These are phyloP conservation scores for Penaeus japonicus DNA, from an alignment of 1,140 invertebrate species.

Conservation along the genomic window DNA sequence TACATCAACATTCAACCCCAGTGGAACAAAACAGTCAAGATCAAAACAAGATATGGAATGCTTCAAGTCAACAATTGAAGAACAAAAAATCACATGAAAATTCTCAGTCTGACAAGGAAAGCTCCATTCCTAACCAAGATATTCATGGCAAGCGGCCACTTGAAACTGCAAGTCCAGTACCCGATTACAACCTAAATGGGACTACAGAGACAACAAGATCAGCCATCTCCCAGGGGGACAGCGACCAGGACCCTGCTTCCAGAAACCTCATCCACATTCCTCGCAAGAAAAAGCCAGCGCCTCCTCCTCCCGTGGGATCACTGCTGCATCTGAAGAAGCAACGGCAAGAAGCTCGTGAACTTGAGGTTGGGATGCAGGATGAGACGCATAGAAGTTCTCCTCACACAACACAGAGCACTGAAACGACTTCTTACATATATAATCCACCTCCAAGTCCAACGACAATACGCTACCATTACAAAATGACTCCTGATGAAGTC, in stretches of 20 bases:
- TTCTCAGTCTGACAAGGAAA: too few relatives aligned
- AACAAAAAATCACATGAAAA: too few relatives aligned
- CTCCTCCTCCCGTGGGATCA: constrained; percentile 14
- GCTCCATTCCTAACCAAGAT: too few relatives aligned
- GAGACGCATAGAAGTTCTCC: not conserved
- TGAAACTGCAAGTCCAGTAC: too few relatives aligned
- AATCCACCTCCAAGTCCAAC: constrained; percentile 33
- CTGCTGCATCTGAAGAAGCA: constrained; percentile 26
- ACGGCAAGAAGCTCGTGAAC: not conserved
- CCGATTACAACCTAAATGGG: too few relatives aligned
- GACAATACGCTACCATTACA: constrained; percentile 28
- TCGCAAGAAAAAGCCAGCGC: not conserved
- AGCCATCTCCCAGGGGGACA: not conserved
- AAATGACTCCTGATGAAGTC: constrained; percentile 22
- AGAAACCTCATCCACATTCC: not conserved
- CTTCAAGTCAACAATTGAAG: too few relatives aligned
- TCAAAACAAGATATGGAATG: too few relatives aligned
- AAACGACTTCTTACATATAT: not conserved
- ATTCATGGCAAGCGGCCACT: too few relatives aligned
- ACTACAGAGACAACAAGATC: not conserved
- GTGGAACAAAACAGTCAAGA: too few relatives aligned
- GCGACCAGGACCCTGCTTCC: not conserved
- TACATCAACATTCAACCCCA: too few relatives aligned
- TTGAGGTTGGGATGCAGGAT: not conserved
- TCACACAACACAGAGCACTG: not conserved